Evolutionary conservation across 2,113 vertebrate genomes (phyloP), one percentile per base, ranked within the genome.

Genomic region (Xiphias gladius): DNA sequence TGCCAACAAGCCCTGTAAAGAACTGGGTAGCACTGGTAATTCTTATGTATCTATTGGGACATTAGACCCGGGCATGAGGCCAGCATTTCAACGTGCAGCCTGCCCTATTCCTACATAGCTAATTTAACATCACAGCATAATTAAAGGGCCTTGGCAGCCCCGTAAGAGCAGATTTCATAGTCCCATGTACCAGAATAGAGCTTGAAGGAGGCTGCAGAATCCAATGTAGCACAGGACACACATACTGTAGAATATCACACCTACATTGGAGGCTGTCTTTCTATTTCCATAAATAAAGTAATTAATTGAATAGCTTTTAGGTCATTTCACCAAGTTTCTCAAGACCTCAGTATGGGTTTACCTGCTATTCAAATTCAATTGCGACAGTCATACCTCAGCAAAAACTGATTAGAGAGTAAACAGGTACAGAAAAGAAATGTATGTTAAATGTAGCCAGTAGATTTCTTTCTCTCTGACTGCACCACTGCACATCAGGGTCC

Each of bases 51-150:
- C 71, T 84, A 59, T 85, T 86, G 83, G 72, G 88, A 86, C 73
- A 84, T 75, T 88, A 82, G 89, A 92, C 82, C 88, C 39, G 52
- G 83, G 67, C 90, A 84, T 7, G 13, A 52, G 32, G 93, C 95
- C 94, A 95, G 88, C 62, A 24, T 63, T 86, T 79, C 85, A 84
- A 86, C 81, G 58, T 55, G 80, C 92, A 86, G 86, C 90, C 89
- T 88, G 92, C 86, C 90, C 87, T 86, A 76, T 88, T 90, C 87
- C 82, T 90, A 83, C 82, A 83, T 83, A 84, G 86, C 89, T 82
- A 85, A 90, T 95, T 94, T 94, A 94, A 92, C 93, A 94, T 94
- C 86, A 91, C 87, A 94, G 84, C 91, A 87, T 94, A 95, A 95
- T 95, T 93, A 94, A 94, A 91, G 90, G 77, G 86, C 91, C 86